These are phyloP conservation scores for Alligator sinensis DNA, from an alignment of 2,113 vertebrate genomes.

Conservation along the genomic window DNA sequence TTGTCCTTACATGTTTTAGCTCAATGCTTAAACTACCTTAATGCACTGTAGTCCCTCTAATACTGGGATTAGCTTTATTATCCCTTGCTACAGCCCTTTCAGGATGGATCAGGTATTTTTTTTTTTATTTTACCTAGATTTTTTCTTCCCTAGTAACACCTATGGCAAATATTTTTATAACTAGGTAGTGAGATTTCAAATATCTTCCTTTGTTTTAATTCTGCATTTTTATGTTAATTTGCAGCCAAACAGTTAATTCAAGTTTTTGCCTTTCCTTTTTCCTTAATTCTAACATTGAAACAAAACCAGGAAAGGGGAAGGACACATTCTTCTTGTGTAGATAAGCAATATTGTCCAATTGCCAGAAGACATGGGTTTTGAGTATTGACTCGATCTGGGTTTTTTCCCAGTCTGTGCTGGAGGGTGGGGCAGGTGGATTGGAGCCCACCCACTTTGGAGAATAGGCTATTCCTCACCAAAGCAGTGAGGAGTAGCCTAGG, in stretches of 20 bases:
- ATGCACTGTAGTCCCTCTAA: conserved; percentile 10
- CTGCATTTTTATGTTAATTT: conserved; percentile 2
- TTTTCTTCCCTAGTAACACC: not conserved
- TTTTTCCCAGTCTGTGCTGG: no score
- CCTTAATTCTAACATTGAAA: not conserved
- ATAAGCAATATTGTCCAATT: not conserved
- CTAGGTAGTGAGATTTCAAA: not conserved
- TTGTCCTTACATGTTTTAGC: conserved; percentile 7
- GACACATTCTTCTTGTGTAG: not conserved
- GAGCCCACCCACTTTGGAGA: no score
- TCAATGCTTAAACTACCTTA: conserved; percentile 12
- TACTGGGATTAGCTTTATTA: conserved; percentile 32
- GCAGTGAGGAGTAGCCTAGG: not conserved
- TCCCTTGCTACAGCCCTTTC: conserved; percentile 24
- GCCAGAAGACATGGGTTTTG: not conserved
- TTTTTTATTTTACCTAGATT: not conserved
- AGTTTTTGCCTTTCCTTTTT: not conserved
- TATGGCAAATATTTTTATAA: not conserved
- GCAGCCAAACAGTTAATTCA: not conserved
- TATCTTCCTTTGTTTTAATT: not conserved
- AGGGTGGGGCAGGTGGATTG: no score
- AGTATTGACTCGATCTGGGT: no score
- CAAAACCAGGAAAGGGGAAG: conserved; percentile 25
- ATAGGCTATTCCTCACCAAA: not conserved
- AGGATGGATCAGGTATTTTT: not conserved